Base-by-base conservation (phyloP, 2,113 vertebrate species). In the Solea senegalensis region DNA sequence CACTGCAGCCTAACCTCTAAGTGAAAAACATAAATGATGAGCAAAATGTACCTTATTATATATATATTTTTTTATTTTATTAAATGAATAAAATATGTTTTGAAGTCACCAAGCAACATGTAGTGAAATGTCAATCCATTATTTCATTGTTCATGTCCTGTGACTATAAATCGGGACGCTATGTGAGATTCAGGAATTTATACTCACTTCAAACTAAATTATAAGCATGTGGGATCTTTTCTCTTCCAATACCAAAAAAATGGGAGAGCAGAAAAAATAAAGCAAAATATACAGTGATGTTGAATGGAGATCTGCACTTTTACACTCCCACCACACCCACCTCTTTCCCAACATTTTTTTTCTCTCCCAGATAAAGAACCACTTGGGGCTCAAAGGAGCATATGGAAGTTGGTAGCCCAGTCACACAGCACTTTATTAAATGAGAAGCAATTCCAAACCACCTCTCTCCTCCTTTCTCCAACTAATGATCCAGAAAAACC, bases 371-470 rank as follows among this genome's bases (percentile, higher is more conserved):
- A 87, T 82, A 82, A 90, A 85, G 74, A 88, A 84, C 61, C 69
- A 81, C 76, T 87, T 78, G 83, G 87, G 81, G 71, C 65, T 79
- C 60, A 80, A 70, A 88, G 46, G 54, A 89, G 90, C 85, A 92
- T 86, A 91, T 80, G 82, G 83, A 88, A 83, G 84, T 87, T 90
- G 74, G 78, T 86, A 86, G 65, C 82, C 88, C 52, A 71, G 74
- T 76, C 86, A 92, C 57, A 80, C 67, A 80, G 69, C 88, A 91
- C 89, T 92, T 93, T 93, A 91, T 90, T 92, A 90, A 92, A 88
- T 40, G 74, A 67, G 21, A 69, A 90, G 72, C 62, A 44, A 80
- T 91, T 89, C 86, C 78, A 94, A 90, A 71, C 41, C 78, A 80
- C 86, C 71, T 63, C 69, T 82, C 71, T 82, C 71, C 79, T 76